phyloP scores from a whole-genome alignment of 2,113 vertebrate species.

The Boleophthalmus pectinirostris region DNA sequence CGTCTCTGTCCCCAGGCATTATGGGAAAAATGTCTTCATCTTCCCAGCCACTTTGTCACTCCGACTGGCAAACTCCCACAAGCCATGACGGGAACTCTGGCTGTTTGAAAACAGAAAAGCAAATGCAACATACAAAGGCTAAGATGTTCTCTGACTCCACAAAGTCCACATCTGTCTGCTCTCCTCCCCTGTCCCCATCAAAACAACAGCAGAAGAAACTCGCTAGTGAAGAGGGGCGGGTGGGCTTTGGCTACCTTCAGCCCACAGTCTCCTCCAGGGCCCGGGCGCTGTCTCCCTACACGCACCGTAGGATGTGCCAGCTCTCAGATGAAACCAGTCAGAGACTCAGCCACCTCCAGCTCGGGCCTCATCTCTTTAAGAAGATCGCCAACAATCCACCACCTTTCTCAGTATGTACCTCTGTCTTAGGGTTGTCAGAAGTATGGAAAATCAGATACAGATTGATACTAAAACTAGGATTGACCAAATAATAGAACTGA shows the following conservation, averaged over 20 bases:
- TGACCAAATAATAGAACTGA: too few relatives aligned
- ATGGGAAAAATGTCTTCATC: slow-evolving; percentile 20
- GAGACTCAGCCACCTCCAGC: slow-evolving; percentile 86
- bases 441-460: too few relatives aligned
- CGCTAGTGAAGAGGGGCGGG: background rate
- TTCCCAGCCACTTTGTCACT: slow-evolving; percentile 2
- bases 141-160: background rate
- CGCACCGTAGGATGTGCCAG: slow-evolving; percentile 92
- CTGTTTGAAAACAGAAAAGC: slow-evolving; percentile 20
- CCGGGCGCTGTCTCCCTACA: slow-evolving; percentile 90
- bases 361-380: slow-evolving; percentile 92
- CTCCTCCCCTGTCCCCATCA: slow-evolving; percentile 2
- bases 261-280: slow-evolving; percentile 89
- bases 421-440: background rate
- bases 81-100: slow-evolving; percentile 6
- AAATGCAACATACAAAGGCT: slow-evolving; percentile 4
- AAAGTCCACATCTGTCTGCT: slow-evolving; percentile 9
- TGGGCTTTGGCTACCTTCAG: slow-evolving; percentile 79
- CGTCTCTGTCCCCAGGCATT: slow-evolving; percentile 25
- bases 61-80: background rate
- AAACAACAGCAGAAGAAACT: slow-evolving; percentile 20
- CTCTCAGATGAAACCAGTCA: slow-evolving; percentile 85
- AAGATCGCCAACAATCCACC: slow-evolving; percentile 84
- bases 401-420: slow-evolving; percentile 85
- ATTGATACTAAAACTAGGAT: too few relatives aligned